Evolutionary conservation across 1,140 invertebrate species (phyloP).

Genomic region (Microplitis demolitor): DNA sequence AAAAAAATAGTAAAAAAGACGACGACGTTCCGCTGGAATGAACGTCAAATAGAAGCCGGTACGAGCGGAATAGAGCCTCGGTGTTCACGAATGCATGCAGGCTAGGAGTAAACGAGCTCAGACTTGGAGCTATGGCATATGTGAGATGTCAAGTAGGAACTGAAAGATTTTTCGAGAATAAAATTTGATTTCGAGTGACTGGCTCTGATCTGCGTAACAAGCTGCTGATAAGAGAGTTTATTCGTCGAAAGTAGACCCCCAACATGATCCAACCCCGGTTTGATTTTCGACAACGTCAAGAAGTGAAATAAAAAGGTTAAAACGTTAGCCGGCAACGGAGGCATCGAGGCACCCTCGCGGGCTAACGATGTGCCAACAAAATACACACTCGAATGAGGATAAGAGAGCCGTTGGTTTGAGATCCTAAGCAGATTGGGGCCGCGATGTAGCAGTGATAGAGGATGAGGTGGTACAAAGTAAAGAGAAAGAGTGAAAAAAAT

Average conservation of each 20-base stretch:
- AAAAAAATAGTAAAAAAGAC: too few species aligned
- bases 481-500: slow-evolving; percentile 17
- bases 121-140: not conserved
- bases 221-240: slow-evolving; percentile 30
- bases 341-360: slow-evolving; percentile 44
- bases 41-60: too few species aligned
- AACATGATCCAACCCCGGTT: not conserved
- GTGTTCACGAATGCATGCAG: too few species aligned
- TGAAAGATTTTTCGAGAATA: slow-evolving; percentile 40
- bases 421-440: slow-evolving; percentile 54
- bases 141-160: slow-evolving; percentile 10
- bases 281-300: not conserved
- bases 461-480: not conserved
- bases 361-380: slow-evolving; percentile 61
- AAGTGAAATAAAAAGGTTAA: slow-evolving; percentile 14
- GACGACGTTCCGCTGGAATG: too few species aligned
- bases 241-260: not conserved
- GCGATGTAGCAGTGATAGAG: not conserved
- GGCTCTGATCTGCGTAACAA: slow-evolving; percentile 57
- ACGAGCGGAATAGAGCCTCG: too few species aligned
- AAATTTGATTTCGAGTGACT: slow-evolving; percentile 47
- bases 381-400: slow-evolving; percentile 49
- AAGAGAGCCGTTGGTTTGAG: too few species aligned
- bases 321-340: not conserved
- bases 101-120: too few species aligned